Percentiles rank a stretch among this genome's conserved stretches.
Evolutionary conservation across 2,888 invertebrate genomes (phyloP).

Genomic region (Meliscaeva auricollis): DNA sequence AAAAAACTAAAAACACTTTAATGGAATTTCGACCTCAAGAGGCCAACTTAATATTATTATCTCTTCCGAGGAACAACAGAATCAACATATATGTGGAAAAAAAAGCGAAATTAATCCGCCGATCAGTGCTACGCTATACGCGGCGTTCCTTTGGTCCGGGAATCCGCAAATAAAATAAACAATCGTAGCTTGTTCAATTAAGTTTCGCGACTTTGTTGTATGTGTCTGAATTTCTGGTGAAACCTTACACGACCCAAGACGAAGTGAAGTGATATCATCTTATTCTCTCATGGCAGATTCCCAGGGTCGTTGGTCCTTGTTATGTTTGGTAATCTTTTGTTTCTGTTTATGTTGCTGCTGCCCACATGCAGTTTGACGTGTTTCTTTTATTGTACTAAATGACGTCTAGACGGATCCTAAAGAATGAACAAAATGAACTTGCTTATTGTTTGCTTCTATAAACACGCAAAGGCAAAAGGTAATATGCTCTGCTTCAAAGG

Average conservation of each 20-base stretch:
- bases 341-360: slow-evolving; percentile 3
- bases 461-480: slow-evolving; percentile 56
- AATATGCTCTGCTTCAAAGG: slow-evolving; percentile 30
- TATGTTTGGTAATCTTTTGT: slow-evolving; percentile 22
- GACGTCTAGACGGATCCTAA: slow-evolving; percentile 52
- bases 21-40: slow-evolving; percentile 48
- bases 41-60: slow-evolving; percentile 14
- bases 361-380: slow-evolving; percentile 37
- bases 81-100: neutral
- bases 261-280: slow-evolving; percentile 52
- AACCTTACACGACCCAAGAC: slow-evolving; percentile 20
- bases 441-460: slow-evolving; percentile 36
- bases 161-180: slow-evolving; percentile 64
- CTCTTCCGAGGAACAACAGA: slow-evolving; percentile 37
- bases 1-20: slow-evolving; percentile 30
- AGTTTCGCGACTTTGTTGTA: slow-evolving; percentile 39
- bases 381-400: slow-evolving; percentile 35
- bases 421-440: slow-evolving; percentile 15
- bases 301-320: slow-evolving; percentile 60
- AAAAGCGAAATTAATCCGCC: slow-evolving; percentile 50
- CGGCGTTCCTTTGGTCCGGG: slow-evolving; percentile 34
- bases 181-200: slow-evolving; percentile 55
- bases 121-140: slow-evolving; percentile 15
- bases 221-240: slow-evolving; percentile 11
- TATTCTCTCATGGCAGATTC: slow-evolving; percentile 7